Evolutionary conservation across 2,113 vertebrate genomes (phyloP).

Genomic region (Caranx melampygus): DNA sequence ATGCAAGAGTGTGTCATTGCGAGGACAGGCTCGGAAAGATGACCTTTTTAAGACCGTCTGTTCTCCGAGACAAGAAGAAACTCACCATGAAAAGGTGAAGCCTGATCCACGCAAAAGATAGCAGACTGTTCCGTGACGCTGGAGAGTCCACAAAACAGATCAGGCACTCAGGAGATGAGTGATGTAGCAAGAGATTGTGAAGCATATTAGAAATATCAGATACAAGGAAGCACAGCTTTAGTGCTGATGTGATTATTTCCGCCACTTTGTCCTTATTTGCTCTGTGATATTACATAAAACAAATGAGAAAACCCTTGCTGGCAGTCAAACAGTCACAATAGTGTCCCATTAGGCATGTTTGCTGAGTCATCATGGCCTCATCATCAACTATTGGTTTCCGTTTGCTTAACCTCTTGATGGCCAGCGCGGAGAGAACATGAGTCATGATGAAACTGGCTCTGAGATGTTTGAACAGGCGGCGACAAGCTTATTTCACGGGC

Average conservation of each 20-base stretch:
- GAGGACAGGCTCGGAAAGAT: neutral
- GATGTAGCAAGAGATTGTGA: neutral
- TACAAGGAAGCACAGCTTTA: neutral
- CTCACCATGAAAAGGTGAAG: slow-evolving; percentile 6
- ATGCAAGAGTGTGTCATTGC: neutral
- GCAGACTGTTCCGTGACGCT: slow-evolving; percentile 23
- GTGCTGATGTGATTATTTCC: neutral
- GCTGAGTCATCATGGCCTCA: slow-evolving; percentile 17
- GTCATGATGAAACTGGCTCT: slow-evolving; percentile 19
- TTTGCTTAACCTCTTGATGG: slow-evolving; percentile 26
- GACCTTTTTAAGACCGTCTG: slow-evolving; percentile 32
- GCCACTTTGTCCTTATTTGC: neutral
- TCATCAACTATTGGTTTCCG: slow-evolving; percentile 30
- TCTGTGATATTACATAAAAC: slow-evolving; percentile 1
- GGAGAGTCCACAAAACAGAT: slow-evolving; percentile 4
- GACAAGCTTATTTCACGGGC: neutral
- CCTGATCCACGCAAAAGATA: slow-evolving; percentile 14
- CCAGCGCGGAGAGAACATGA: slow-evolving; percentile 12
- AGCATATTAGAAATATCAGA: neutral
- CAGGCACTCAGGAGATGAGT: neutral
- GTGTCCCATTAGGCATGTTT: slow-evolving; percentile 6
- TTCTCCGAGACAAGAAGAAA: slow-evolving; percentile 14
- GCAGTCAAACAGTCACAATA: neutral
- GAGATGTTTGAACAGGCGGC: slow-evolving; percentile 36
- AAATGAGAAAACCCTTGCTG: neutral